A percentile compares a stretch with the other conserved stretches of the same genome.
Evolutionary conservation across 2,113 vertebrate species (phyloP).

Genomic region (Hypomesus transpacificus): DNA sequence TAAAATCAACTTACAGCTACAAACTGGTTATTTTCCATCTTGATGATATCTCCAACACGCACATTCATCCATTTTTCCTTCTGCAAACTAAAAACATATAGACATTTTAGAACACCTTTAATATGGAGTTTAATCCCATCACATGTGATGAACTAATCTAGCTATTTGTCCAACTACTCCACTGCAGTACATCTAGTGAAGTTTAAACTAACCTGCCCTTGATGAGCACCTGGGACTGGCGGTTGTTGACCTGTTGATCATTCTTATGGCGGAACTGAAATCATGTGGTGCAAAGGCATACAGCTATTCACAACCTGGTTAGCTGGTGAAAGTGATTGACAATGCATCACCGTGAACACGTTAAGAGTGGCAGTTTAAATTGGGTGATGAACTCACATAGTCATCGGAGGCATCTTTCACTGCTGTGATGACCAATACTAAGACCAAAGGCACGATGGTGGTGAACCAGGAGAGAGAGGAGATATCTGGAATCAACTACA

Average conservation of each 20-base stretch:
- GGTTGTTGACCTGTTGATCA: constrained; percentile 70
- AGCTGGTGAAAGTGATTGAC: background rate
- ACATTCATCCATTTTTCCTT: constrained; percentile 74
- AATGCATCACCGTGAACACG: background rate
- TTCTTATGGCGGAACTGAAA: constrained; percentile 72
- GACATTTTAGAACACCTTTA: background rate
- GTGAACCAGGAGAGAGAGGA: constrained; percentile 80
- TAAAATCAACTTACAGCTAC: constrained; percentile 69
- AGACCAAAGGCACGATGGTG: constrained; percentile 74
- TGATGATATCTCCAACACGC: constrained; percentile 69
- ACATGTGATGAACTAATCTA: too few species aligned
- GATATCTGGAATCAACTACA: constrained; percentile 74
- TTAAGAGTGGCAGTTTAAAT: background rate
- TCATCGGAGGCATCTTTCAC: constrained; percentile 79
- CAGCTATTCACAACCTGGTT: background rate
- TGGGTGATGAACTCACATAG: constrained; percentile 60
- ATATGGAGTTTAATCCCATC: background rate
- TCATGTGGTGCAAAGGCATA: background rate
- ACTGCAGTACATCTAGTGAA: too few species aligned
- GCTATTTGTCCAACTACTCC: too few species aligned
- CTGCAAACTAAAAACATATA: constrained; percentile 52
- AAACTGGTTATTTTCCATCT: constrained; percentile 76
- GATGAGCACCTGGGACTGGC: constrained; percentile 68
- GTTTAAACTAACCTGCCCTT: constrained; percentile 56
- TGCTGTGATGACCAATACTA: constrained; percentile 75